These are phyloP conservation scores for Apocheima hispidaria DNA, from an alignment of 2,888 invertebrate genomes.

Conservation along the genomic window DNA sequence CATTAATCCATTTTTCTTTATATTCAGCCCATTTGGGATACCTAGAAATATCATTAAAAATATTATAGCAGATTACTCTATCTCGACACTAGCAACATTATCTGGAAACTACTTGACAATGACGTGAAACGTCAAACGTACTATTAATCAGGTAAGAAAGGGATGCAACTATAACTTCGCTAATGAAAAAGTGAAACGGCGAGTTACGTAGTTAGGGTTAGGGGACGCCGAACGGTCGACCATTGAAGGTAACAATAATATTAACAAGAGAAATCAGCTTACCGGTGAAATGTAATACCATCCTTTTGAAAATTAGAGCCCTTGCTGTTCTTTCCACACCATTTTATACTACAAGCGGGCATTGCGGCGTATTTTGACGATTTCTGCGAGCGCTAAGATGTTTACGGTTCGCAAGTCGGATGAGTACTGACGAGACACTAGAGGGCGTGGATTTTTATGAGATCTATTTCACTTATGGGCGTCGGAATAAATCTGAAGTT, in stretches of 20 bases:
- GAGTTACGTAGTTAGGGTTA: not conserved
- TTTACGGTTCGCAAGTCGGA: not conserved
- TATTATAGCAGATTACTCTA: conserved; percentile 1
- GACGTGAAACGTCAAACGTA: not conserved
- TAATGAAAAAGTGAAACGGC: not conserved
- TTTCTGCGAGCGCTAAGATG: not conserved
- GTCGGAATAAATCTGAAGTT: not conserved
- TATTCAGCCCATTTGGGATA: conserved; percentile 17
- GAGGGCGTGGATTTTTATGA: conserved; percentile 11
- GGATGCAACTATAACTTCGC: not conserved
- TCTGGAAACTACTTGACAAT: not conserved
- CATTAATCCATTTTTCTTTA: conserved; percentile 28
- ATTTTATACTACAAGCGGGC: conserved; percentile 25
- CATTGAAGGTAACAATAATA: not conserved
- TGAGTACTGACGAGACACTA: not conserved
- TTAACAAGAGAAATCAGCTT: not conserved
- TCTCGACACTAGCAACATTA: not conserved
- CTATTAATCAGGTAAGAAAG: not conserved
- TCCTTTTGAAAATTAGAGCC: conserved; percentile 14
- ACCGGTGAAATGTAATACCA: conserved; percentile 19
- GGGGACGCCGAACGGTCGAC: not conserved
- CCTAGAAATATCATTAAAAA: conserved; percentile 8
- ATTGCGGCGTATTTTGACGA: not conserved
- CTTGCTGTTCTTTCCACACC: conserved; percentile 23
- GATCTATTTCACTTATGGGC: conserved; percentile 4